Base-by-base conservation (phyloP, 2,888 invertebrate species). In the Julus scanicus region DNA sequence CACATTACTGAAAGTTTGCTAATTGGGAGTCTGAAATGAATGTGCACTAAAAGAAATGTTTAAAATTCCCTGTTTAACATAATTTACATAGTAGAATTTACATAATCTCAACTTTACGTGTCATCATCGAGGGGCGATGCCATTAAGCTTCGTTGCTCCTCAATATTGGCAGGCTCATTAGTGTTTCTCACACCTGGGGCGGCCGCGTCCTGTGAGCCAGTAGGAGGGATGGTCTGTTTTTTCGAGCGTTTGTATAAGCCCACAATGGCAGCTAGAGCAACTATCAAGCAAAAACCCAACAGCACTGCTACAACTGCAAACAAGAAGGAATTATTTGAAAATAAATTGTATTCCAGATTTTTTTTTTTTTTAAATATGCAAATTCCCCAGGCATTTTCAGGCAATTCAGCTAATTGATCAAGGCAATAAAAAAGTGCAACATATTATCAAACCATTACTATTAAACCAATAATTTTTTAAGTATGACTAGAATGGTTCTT, bases 201-300 rank as follows among this genome's bases (percentile, higher is more conserved):
- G 6, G 9, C 44, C 15, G 13, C 48, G 11, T 40, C 84, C 8
- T n/a, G 39, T 17, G 15, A 0, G 44, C 8, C 37, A 8, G 40
- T 20, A 17, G 40, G 84, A 6, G n/a, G 40, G 20, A 84, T 44
- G 48, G n/a, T 48, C 44, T 40, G 84, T 84, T 84, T 84, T 84
- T 84, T 84, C 11, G 84, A 39, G 17, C 84, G 84, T 48, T 80
- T 84, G 17, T 86, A 85, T 15, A n/a, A 57, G 39, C 87, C 63
- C 39, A 83, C 29, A 20, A 86, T 80, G 5, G 88, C 86, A n/a
- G 83, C 13, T 86, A 71, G 20, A 9, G 88, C 89, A 17, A 86
- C 49, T 29, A 89, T 29, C 39, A 89, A 86, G 88, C 89, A 89
- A 71, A 87, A n/a, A 15, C 87, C 89, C 48, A 89, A 85, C 63